These are phyloP conservation scores for Mylabris phalerata DNA, from an alignment of 1,140 invertebrate species.

Conservation along the genomic window DNA sequence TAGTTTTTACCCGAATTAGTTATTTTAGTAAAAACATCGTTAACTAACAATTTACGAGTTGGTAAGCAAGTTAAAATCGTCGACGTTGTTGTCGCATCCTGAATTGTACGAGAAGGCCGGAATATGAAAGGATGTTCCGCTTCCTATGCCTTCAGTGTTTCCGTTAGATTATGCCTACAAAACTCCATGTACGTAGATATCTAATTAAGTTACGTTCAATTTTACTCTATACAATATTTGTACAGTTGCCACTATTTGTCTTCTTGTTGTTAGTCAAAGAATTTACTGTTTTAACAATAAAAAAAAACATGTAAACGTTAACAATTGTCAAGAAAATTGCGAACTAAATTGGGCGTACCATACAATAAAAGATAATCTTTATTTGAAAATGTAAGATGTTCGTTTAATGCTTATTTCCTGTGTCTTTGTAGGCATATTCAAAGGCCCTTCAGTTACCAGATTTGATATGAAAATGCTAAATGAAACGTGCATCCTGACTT, in stretches of 20 bases:
- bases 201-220: slow-evolving; percentile 12
- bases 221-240: no score
- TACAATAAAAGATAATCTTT: no score
- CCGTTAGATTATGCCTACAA: slow-evolving; percentile 23
- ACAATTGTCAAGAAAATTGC: no score
- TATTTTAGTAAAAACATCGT: neutral
- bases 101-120: slow-evolving; percentile 19
- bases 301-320: no score
- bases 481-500: slow-evolving; percentile 12
- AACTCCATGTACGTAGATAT: slow-evolving; percentile 14
- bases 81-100: slow-evolving; percentile 18
- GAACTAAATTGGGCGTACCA: no score
- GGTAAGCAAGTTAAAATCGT: slow-evolving; percentile 16
- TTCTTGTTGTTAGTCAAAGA: no score
- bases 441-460: slow-evolving; percentile 1
- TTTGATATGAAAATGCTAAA: slow-evolving; percentile 8
- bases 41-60: slow-evolving; percentile 19
- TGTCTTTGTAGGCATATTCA: neutral
- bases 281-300: no score
- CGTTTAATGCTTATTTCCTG: neutral
- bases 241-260: no score
- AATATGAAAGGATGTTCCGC: slow-evolving; percentile 23
- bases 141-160: slow-evolving; percentile 24
- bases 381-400: no score
- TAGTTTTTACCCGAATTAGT: slow-evolving; percentile 5